Evolutionary conservation across 2,888 invertebrate genomes (phyloP).

Genomic region (Acanthoscelides obtectus): DNA sequence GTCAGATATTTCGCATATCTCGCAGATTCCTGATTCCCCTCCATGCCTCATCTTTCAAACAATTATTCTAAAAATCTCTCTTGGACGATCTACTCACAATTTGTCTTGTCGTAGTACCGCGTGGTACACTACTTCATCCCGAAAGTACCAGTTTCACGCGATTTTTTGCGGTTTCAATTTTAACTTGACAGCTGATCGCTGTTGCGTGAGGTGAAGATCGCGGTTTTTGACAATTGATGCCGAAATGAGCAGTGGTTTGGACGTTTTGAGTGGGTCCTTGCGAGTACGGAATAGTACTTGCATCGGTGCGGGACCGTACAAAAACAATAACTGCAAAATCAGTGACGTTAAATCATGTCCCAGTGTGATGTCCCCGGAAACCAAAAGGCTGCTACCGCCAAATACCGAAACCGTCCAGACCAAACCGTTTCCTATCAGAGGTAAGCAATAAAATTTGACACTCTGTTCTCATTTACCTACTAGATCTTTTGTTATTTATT

Average conservation of each 20-base stretch:
- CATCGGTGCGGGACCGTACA: constrained; percentile 27
- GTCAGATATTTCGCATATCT: constrained; percentile 20
- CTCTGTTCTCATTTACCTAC: background rate
- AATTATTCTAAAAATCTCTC: too few species aligned
- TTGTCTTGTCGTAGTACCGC: too few species aligned
- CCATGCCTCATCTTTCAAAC: too few species aligned
- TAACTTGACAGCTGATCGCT: background rate
- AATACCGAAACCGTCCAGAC: constrained; percentile 83
- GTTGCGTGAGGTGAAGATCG: background rate
- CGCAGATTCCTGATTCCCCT: constrained; percentile 4
- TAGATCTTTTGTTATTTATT: background rate
- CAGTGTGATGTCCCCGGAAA: constrained; percentile 68
- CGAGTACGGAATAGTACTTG: constrained; percentile 42
- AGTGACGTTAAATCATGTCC: constrained; percentile 51
- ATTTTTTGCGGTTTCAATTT: background rate
- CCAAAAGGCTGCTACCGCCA: constrained; percentile 65
- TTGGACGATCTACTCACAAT: too few species aligned
- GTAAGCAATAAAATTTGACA: constrained; percentile 47
- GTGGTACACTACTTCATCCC: too few species aligned
- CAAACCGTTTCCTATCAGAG: constrained; percentile 83
- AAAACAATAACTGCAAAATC: constrained; percentile 35
- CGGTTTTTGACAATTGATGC: background rate
- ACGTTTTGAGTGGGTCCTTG: constrained; percentile 43
- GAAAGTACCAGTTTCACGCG: too few species aligned
- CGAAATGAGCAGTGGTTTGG: constrained; percentile 37